phyloP scores from a whole-genome alignment of 2,113 vertebrate genomes.

The Melanocharis versteri region DNA sequence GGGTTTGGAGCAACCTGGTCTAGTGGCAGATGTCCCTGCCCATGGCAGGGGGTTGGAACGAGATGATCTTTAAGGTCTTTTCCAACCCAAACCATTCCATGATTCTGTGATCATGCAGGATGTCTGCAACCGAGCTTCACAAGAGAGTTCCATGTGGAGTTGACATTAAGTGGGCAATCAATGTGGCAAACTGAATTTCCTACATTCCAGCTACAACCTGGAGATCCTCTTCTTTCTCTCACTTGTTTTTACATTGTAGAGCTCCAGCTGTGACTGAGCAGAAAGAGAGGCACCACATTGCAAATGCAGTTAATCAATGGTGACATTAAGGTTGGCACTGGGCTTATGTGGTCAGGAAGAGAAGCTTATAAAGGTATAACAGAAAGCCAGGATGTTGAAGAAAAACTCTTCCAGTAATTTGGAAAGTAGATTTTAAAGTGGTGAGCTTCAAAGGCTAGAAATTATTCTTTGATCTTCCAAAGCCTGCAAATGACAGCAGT shows the following conservation, averaged over 20 bases:
- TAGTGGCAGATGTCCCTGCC: background rate
- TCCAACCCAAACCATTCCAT: background rate
- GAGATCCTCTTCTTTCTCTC: background rate
- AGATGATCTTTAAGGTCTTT: background rate
- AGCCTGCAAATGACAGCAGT: background rate
- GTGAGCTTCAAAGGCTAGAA: slow-evolving; percentile 31
- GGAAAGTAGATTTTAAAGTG: background rate
- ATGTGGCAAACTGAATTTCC: background rate
- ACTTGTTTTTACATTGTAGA: background rate
- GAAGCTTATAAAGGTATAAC: background rate
- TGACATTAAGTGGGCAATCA: background rate
- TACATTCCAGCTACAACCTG: background rate
- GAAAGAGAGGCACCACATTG: background rate
- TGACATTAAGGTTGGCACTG: background rate
- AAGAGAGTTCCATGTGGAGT: background rate
- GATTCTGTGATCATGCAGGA: background rate
- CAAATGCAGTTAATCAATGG: background rate
- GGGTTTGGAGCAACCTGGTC: background rate
- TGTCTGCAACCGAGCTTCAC: background rate
- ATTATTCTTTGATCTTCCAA: slow-evolving; percentile 8
- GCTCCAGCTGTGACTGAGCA: background rate
- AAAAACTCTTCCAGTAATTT: background rate
- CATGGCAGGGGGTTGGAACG: background rate
- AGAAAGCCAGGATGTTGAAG: background rate
- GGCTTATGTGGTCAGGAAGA: background rate